Percentiles rank a stretch among this genome's conserved stretches.
These are phyloP conservation scores for Anolis apletophallus DNA, from an alignment of 2,797 vertebrate genomes.

Conservation along the genomic window DNA sequence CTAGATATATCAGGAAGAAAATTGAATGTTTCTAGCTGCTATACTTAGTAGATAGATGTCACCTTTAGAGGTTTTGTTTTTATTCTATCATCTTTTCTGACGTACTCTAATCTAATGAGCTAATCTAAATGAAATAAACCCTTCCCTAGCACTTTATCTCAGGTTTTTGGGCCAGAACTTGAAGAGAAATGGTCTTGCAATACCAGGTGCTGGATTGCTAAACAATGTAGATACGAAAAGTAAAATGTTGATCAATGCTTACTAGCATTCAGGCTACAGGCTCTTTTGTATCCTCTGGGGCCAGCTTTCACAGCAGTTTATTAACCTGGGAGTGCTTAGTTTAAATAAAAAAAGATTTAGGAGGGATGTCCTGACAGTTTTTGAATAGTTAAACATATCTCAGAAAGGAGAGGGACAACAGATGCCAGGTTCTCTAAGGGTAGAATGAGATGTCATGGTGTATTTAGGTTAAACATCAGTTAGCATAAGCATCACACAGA, in stretches of 20 bases:
- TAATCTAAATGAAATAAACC: conserved; percentile 20
- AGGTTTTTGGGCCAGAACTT: neutral
- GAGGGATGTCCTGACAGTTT: neutral
- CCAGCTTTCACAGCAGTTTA: neutral
- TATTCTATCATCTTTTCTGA: conserved; percentile 31
- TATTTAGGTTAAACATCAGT: neutral
- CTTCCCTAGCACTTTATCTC: neutral
- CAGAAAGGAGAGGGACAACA: neutral
- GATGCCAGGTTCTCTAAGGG: neutral
- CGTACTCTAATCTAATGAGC: conserved; percentile 29
- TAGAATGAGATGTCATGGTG: neutral
- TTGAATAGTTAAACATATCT: neutral
- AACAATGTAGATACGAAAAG: neutral
- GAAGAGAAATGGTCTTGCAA: neutral
- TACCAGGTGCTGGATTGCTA: neutral
- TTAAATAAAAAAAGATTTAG: neutral
- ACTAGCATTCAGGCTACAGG: no score
- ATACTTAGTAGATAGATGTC: conserved; percentile 15
- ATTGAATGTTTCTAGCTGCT: neutral
- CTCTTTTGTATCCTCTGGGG: neutral
- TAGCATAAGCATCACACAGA: neutral
- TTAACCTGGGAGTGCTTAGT: neutral
- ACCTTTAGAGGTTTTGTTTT: conserved; percentile 15
- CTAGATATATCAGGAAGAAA: neutral
- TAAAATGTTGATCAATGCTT: neutral